Percentiles rank a stretch among this genome's conserved stretches.
Conservation (phyloP, 92 coral and sea anemone genomes). For the Parazoanthus swiftii region DNA sequence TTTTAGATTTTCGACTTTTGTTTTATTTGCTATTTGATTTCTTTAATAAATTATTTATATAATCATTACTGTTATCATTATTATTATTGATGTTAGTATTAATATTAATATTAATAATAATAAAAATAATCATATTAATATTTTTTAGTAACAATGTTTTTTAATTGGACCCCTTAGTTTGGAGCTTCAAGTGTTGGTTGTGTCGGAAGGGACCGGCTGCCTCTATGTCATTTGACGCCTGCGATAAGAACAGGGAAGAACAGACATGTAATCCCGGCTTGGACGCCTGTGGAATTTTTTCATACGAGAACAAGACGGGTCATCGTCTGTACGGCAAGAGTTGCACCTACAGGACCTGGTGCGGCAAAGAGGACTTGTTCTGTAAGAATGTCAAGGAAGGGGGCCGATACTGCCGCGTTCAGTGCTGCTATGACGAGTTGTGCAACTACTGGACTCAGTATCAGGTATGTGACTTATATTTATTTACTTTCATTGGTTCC, state of each 20-base stretch:
- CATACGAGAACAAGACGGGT: constrained; percentile 32
- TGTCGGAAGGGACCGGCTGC: constrained; percentile 23
- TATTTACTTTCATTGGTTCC: not conserved
- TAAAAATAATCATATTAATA: too few relatives aligned
- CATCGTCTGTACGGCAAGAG: constrained; percentile 40
- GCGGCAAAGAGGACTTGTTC: constrained; percentile 22
- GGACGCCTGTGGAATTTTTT: constrained; percentile 43
- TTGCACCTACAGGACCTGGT: constrained; percentile 32
- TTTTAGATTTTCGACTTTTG: too few relatives aligned
- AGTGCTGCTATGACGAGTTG: constrained; percentile 32
- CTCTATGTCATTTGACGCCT: constrained; percentile 38
- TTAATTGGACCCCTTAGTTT: not conserved
- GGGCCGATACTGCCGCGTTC: constrained; percentile 29
- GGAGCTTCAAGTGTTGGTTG: constrained; percentile 31
- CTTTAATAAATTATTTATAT: too few relatives aligned
- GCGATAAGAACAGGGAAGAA: constrained; percentile 23
- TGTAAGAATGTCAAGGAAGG: constrained; percentile 31
- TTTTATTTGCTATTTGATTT: too few relatives aligned
- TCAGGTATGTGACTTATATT: not conserved
- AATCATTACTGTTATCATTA: too few relatives aligned
- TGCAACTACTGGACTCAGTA: constrained; percentile 39
- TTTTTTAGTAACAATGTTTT: too few relatives aligned
- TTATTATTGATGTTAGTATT: too few relatives aligned
- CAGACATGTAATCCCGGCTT: not conserved
- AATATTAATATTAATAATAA: too few relatives aligned